Base-by-base conservation (phyloP, 2,888 invertebrate species). In the Drosophila pseudotakahashii region DNA sequence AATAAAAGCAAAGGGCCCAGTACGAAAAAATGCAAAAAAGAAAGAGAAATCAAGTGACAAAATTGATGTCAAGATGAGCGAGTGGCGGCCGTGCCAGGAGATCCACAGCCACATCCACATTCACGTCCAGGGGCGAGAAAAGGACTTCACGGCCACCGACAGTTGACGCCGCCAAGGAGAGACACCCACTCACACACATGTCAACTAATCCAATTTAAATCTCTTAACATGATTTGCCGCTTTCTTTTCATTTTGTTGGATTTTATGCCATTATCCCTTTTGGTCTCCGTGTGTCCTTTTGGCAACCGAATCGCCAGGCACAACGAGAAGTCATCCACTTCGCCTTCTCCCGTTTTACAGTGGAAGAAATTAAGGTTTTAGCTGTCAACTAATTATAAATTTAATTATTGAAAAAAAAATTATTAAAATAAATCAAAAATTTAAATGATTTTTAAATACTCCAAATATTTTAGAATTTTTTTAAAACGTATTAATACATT, bases 141-240 rank as follows among this genome's bases (percentile, higher is more conserved):
- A 34, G 13, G 42, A 54, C 68, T 63, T 69, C 78, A 78, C 72
- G 81, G 78, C 67, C 72, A 72, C 16, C 76, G 85, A 51, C 66
- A 72, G 61, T 74, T 76, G 50, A 74, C 77, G 71, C 77, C 68
- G 55, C 48, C 58, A 41, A 58, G 47, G 55, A 57, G n/a, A 60
- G 19, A 50, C 9, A 54, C 37, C 42, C 52, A 50, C 47, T 42
- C 54, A 16, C 66, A 55, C 72, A 77, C 78, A 80, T 78, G 84
- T 73, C 73, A 72, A 74, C 84, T 89, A 89, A 89, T 89, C 88
- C 89, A 87, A 87, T 89, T 87, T 87, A 89, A 87, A 89, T 84
- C 87, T 89, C 88, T 89, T 87, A 89, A 87, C 89, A 89, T 89
- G 89, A 87, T 87, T 87, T 89, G 87, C 85, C 85, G 79, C 79